Conservation (phyloP, 35 echinoderm and acorn worm genomes). For the Eucidaris tribuloides region DNA sequence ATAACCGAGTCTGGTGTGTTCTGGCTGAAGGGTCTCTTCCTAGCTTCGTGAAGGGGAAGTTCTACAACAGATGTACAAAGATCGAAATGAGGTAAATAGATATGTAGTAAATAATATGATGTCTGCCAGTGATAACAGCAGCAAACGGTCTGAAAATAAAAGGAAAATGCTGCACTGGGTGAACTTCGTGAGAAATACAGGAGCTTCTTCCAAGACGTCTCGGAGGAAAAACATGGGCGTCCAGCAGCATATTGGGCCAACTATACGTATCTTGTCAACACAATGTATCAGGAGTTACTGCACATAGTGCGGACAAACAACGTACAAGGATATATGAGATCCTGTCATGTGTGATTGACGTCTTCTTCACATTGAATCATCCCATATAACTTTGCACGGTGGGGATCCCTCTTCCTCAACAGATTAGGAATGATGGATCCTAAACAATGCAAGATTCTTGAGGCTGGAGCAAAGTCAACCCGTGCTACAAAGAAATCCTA, state of each 20-base stretch:
- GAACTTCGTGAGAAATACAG: constrained; percentile 45
- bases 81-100: constrained; percentile 60
- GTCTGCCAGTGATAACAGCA: background rate
- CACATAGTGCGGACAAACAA: constrained; percentile 64
- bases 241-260: constrained; percentile 49
- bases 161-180: background rate
- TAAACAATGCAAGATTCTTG: constrained; percentile 27
- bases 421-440: constrained; percentile 50
- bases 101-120: constrained; percentile 42
- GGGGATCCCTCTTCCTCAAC: constrained; percentile 70
- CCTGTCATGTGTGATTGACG: constrained; percentile 41
- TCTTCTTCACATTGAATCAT: constrained; percentile 66
- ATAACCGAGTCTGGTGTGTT: constrained; percentile 48
- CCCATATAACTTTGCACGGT: constrained; percentile 76
- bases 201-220: background rate
- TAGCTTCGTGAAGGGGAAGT: constrained; percentile 74
- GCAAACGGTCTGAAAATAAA: constrained; percentile 20
- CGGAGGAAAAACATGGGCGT: constrained; percentile 37
- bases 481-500: constrained; percentile 65
- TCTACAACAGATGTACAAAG: constrained; percentile 78
- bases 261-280: constrained; percentile 74
- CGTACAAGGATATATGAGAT: constrained; percentile 46
- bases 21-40: constrained; percentile 71
- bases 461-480: constrained; percentile 75
- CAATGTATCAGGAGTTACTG: constrained; percentile 56